Conservation (phyloP, 2,888 invertebrate species). For the Drosophila hamatofila region DNA sequence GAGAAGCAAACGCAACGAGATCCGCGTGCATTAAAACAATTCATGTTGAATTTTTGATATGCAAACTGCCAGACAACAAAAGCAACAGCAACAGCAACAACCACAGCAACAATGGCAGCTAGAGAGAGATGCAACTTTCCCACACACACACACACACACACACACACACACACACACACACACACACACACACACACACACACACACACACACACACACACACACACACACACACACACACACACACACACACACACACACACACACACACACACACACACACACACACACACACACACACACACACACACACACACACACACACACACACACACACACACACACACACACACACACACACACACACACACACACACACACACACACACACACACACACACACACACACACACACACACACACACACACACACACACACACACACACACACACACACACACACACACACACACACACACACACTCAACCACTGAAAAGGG, state of each 20-base stretch:
- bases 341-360: constrained; percentile 34
- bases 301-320: constrained; percentile 37
- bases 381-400: constrained; percentile 32
- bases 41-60: constrained; percentile 72
- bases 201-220: constrained; percentile 32
- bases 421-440: constrained; percentile 30
- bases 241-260: constrained; percentile 30
- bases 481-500: constrained; percentile 20
- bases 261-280: constrained; percentile 30
- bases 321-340: constrained; percentile 33
- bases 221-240: constrained; percentile 30
- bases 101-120: constrained; percentile 18
- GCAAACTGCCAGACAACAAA: constrained; percentile 40
- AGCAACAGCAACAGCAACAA: constrained; percentile 18
- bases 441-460: constrained; percentile 30
- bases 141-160: constrained; percentile 30
- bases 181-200: constrained; percentile 31
- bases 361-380: constrained; percentile 31
- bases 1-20: constrained; percentile 19
- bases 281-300: constrained; percentile 30
- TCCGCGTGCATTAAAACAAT: constrained; percentile 67
- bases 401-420: constrained; percentile 30
- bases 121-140: constrained; percentile 45
- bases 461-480: constrained; percentile 30
- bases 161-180: constrained; percentile 39